Base-by-base conservation (phyloP, 2,797 vertebrate species). In the Cynopterus sphinx region DNA sequence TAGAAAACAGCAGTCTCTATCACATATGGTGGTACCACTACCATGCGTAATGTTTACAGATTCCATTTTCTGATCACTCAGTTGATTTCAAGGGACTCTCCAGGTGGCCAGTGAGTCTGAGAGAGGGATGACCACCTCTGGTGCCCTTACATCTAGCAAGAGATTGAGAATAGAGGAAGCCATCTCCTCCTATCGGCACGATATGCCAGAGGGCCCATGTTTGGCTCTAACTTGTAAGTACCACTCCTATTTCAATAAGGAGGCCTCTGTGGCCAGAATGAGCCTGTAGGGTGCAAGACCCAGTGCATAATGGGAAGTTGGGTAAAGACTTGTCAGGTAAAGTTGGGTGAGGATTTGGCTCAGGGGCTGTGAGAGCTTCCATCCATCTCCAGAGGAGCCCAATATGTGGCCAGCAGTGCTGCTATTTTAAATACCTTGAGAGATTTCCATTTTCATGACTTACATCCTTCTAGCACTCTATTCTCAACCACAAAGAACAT, bases 381-480 rank as follows among this genome's bases (percentile, higher is more conserved):
- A 63, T 24, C 2, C 43, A 71, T 90, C 36, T 65, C 57, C 21
- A 59, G 39, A 63, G 41, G 67, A 68, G 6, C 7, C 21, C 26
- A 73, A 26, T 41, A 26, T 68, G 6, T n/a, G 51, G 41, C 2
- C 59, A 87, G 36, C 49, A 74, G 26, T 67, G 9, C 75, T 75
- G 15, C 13, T 67, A 31, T 39, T 94, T 88, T 71, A 88, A 78
- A 82, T 81, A 82, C 22, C 85, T 73, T 31, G 36, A 90, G n/a
- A 94, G 51, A 21, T 36, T 68, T 92, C 75, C 63, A 15, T 95
- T 92, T 75, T 70, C 57, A 43, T 87, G 51, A 53, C 16, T 89
- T 55, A 53, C 11, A 68, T 33, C 39, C 33, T 51, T 70, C 59
- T 49, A 85, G n/a, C 13, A 61, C 49, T 85, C 65, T 67, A 0